Evolutionary conservation across 2,797 vertebrate species (phyloP).

Genomic region (Phoxinus dragarum): DNA sequence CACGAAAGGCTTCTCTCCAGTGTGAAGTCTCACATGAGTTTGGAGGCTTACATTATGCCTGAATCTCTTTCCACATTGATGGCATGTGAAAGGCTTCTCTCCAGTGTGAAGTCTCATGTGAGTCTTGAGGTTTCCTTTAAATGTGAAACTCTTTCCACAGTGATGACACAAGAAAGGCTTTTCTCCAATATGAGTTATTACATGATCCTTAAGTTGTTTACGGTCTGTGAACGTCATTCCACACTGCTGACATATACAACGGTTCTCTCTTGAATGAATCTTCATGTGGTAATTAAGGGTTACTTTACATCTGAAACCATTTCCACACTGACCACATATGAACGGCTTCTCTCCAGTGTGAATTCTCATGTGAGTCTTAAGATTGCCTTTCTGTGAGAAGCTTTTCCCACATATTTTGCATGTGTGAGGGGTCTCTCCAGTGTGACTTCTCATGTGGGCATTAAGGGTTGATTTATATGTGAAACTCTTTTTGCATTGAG

Average conservation of each 20-base stretch:
- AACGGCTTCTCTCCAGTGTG: not conserved
- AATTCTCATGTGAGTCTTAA: constrained; percentile 4
- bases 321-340: not conserved
- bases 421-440: not conserved
- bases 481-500: not conserved
- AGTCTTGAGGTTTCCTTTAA: not conserved
- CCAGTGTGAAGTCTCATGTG: constrained; percentile 1
- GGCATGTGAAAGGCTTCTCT: not conserved
- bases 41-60: not conserved
- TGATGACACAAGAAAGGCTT: not conserved
- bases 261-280: not conserved
- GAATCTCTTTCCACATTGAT: not conserved
- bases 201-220: not conserved
- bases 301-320: constrained; percentile 2
- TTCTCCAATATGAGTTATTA: not conserved
- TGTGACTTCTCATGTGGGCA: not conserved
- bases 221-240: not conserved
- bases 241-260: not conserved
- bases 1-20: not conserved
- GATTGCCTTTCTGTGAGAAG: constrained; percentile 8
- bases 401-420: not conserved
- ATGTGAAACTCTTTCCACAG: not conserved
- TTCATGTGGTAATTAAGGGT: not conserved
- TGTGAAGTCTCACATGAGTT: not conserved
- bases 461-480: not conserved